phyloP scores from a whole-genome alignment of 2,888 invertebrate genomes.

The Ornithoptera priamus region DNA sequence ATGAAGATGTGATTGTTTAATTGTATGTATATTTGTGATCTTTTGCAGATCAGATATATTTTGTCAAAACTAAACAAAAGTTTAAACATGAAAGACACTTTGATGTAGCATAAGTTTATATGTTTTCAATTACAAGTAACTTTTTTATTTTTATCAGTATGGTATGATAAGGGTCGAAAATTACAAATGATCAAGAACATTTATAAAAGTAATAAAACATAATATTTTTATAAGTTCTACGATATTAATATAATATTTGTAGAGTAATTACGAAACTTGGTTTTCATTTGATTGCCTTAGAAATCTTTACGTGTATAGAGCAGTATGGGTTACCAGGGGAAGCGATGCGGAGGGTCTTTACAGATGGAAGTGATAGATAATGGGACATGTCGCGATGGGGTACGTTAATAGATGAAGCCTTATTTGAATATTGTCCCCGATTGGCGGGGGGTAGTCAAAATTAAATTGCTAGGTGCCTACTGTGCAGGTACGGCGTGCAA shows the following conservation, averaged over 20 bases:
- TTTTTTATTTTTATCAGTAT: too few species aligned
- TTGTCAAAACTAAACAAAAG: too few species aligned
- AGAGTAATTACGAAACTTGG: constrained; percentile 19
- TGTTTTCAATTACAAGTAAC: too few species aligned
- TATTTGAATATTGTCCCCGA: constrained; percentile 77
- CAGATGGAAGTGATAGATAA: constrained; percentile 73
- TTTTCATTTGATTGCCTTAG: constrained; percentile 36
- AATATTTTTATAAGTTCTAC: too few species aligned
- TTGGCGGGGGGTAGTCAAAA: constrained; percentile 70
- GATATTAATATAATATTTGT: constrained; percentile 3
- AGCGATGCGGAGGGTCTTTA: constrained; percentile 53
- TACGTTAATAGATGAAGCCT: constrained; percentile 75
- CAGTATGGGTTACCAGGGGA: constrained; percentile 38
- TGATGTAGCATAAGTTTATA: too few species aligned
- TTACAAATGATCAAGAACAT: too few species aligned
- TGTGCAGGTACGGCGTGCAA: constrained; percentile 54
- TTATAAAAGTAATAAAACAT: too few species aligned
- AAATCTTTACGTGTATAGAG: constrained; percentile 38
- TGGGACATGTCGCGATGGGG: constrained; percentile 70
- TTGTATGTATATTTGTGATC: too few species aligned
- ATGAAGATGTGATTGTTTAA: too few species aligned
- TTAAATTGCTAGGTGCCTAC: constrained; percentile 65
- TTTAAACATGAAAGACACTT: too few species aligned
- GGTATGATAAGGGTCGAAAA: too few species aligned
- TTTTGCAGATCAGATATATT: too few species aligned